Evolutionary conservation across 2,113 vertebrate species (phyloP), one percentile per base, ranked within the genome.

Genomic region (Bufo bufo): DNA sequence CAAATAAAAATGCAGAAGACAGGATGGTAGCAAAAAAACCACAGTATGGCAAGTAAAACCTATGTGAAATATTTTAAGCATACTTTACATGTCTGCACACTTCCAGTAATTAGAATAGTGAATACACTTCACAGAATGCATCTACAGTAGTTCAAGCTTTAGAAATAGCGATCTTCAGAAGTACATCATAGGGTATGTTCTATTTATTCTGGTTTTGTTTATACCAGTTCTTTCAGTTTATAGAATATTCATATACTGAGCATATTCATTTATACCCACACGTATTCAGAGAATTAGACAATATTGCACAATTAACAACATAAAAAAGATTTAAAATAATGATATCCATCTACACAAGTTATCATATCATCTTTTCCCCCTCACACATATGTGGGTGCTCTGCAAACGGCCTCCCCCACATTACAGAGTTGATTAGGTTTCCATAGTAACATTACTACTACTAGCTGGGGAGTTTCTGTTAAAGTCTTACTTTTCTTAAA

Each of bases 31-130:
- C 12, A 86, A 20, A 52, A 20, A 86, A 85, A 65, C 43, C 72
- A 61, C 65, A 63, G 19, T 49, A 85, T 50, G 11, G 19, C 33
- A 23, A 78, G 56, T 86, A 61, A 77, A 77, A 85, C 43, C 43
- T 61, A 63, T 58, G 12, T 59, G 45, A 63, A 50, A 63, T 50
- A 59, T 85, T 74, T 72, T 74, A 77, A 75, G 56, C 72, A 65
- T 75, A 86, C 45, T 86, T 86, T 86, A 74, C 84, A 86, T 78
- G 58, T 61, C 72, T 75, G 58, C 45, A 50, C 20, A 75, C 23
- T 33, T 77, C 23, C 84, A 19, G 50, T 19, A 72, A 75, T 77
- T 74, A 75, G 69, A 59, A 20, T 86, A 77, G 2, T 61, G 20
- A 47, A n/a, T 20, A 50, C 6, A 77, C 52, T 20, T 61, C 74